phyloP scores from a whole-genome alignment of 2,797 vertebrate genomes.

The Paratrypauchen microcephalus region DNA sequence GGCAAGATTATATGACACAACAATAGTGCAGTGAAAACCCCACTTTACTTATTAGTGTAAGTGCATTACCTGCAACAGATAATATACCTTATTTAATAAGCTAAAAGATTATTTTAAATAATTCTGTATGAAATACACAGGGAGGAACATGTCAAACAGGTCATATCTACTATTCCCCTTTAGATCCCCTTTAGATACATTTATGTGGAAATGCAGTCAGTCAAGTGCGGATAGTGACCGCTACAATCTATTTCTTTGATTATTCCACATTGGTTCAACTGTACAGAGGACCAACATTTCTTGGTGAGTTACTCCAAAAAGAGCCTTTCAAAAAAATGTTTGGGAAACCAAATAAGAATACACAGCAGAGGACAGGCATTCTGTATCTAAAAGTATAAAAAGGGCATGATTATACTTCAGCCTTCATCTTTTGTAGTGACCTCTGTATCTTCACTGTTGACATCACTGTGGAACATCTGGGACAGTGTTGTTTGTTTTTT shows the following conservation, averaged over 20 bases:
- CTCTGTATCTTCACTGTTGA: slow-evolving; percentile 89
- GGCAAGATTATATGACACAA: not conserved
- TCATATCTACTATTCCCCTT: not conserved
- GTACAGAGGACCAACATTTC: not conserved
- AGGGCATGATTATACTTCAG: slow-evolving; percentile 43
- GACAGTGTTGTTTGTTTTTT: slow-evolving; percentile 81
- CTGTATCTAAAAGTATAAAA: slow-evolving; percentile 36
- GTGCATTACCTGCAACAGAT: not conserved
- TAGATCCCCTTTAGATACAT: not conserved
- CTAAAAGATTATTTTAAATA: not conserved
- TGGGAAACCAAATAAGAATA: slow-evolving; percentile 29
- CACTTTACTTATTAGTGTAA: not conserved
- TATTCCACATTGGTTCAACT: not conserved
- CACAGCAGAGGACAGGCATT: slow-evolving; percentile 32
- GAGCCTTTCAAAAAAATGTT: slow-evolving; percentile 29
- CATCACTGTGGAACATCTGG: slow-evolving; percentile 88
- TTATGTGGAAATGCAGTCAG: not conserved
- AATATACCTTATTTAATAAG: not conserved
- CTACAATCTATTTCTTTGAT: not conserved
- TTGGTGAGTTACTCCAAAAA: slow-evolving; percentile 24
- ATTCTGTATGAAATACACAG: not conserved
- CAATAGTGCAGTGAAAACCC: not conserved
- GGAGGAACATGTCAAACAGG: not conserved
- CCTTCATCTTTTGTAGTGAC: slow-evolving; percentile 77
- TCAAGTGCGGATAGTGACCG: not conserved